Percentiles rank a stretch among this genome's conserved stretches.
phyloP scores from a whole-genome alignment of 2,888 invertebrate species.

The Ennomos quercinarius region DNA sequence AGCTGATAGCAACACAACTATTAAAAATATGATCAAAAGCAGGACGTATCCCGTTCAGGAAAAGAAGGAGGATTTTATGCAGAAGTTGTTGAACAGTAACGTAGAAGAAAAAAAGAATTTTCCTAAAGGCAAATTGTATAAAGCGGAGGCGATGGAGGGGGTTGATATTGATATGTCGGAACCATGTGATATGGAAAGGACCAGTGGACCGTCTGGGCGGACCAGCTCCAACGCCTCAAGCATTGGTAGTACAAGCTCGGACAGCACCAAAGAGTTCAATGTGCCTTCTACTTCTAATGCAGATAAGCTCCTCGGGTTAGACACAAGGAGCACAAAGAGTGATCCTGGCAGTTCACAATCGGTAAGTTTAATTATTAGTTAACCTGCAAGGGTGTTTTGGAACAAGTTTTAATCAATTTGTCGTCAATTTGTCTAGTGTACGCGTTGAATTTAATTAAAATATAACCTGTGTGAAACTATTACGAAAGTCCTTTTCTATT shows the following conservation, averaged over 20 bases:
- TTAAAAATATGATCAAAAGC: constrained; percentile 70
- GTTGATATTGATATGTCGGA: constrained; percentile 57
- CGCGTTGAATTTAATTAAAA: no score
- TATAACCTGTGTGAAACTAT: no score
- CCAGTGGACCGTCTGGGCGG: constrained; percentile 62
- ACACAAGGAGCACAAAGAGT: constrained; percentile 57
- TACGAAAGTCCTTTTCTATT: no score
- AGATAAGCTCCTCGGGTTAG: constrained; percentile 72
- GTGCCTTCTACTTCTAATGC: constrained; percentile 79
- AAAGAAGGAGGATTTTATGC: constrained; percentile 75
- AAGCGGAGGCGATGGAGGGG: constrained; percentile 52
- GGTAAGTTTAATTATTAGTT: constrained; percentile 51
- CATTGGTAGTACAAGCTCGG: constrained; percentile 70
- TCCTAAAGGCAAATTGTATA: constrained; percentile 77
- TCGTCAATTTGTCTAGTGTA: no score
- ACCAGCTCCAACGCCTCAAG: constrained; percentile 76
- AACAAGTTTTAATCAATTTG: no score
- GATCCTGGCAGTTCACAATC: constrained; percentile 61
- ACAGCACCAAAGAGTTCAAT: constrained; percentile 68
- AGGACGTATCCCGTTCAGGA: constrained; percentile 47
- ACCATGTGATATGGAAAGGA: constrained; percentile 56
- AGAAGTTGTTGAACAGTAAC: constrained; percentile 70
- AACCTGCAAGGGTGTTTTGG: no score
- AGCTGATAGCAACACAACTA: constrained; percentile 70
- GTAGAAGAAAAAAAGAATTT: constrained; percentile 72